Base-by-base conservation (phyloP, 2,113 vertebrate genomes). In the Pao palembangensis region DNA sequence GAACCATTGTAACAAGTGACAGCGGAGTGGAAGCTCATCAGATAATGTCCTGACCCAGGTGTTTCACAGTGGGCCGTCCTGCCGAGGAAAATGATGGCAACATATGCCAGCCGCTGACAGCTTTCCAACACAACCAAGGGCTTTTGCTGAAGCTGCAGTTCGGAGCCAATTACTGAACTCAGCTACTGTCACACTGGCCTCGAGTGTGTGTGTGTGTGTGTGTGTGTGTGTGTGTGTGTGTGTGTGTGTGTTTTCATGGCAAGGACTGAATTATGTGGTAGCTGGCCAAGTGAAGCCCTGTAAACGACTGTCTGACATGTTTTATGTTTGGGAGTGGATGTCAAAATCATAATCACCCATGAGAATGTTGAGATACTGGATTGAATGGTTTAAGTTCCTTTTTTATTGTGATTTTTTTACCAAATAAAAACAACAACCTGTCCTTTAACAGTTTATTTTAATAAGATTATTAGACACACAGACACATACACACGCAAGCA, bases 91-190 rank as follows among this genome's bases (percentile, higher is more conserved):
- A 62, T 71, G 54, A 79, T 65, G 23, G 58, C 43, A 76, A 70
- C 62, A 50, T 56, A 67, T 65, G 67, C 66, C 75, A 75, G 71
- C 67, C 54, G 51, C 61, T 74, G 74, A 79, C 78, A 78, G 71
- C 28, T 63, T 64, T 83, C 51, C 48, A 56, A 81, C 68, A 75
- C 72, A 59, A 64, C 67, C 0, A n/a, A 69, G 11, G 73, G 57
- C 51, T 82, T 87, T 61, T 76, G 83, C 83, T 84, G 82, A 87
- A 70, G 64, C 76, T 72, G 80, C 85, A 82, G 52, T 80, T 82
- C 68, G 58, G 52, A 71, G 64, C 82, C 80, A 86, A 88, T 88
- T 86, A 87, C 78, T 72, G 69, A 75, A 75, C 61, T 70, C 67
- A 47, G 65, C 61, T 64, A 54, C 51, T 80, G 81, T 87, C 81